phyloP scores from a whole-genome alignment of 2,797 vertebrate genomes.

The Paramormyrops hopkinsi region DNA sequence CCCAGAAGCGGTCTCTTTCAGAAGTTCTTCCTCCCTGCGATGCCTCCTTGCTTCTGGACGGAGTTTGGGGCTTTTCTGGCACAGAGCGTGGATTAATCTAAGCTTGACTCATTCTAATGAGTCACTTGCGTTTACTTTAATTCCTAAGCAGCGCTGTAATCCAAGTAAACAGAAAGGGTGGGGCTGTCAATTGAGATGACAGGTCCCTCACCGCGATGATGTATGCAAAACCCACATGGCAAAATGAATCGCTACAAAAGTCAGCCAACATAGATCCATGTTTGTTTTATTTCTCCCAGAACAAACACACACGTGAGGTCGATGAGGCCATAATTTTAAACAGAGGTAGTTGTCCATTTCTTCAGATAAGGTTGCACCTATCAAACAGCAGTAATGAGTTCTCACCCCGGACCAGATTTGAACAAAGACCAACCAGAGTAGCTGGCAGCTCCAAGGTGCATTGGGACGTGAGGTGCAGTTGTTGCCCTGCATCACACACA shows the following conservation, averaged over 20 bases:
- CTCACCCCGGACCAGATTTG: background rate
- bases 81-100: background rate
- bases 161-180: constrained; percentile 6
- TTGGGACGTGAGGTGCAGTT: background rate
- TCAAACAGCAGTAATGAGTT: background rate
- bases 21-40: background rate
- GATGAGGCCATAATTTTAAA: background rate
- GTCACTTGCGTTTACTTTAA: background rate
- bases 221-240: background rate
- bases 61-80: background rate
- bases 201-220: background rate
- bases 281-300: background rate
- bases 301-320: background rate
- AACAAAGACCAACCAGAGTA: background rate
- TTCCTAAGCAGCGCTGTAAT: background rate
- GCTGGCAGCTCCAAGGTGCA: background rate
- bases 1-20: background rate
- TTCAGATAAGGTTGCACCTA: background rate
- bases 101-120: constrained; percentile 2
- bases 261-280: background rate
- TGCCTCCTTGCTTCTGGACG: background rate
- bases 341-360: background rate
- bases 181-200: background rate
- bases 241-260: background rate
- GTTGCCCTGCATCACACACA: background rate